A percentile compares a stretch with the other conserved stretches of the same genome.
These are phyloP conservation scores for Cheilosia vernalis DNA, from an alignment of 2,888 invertebrate genomes.

Conservation along the genomic window DNA sequence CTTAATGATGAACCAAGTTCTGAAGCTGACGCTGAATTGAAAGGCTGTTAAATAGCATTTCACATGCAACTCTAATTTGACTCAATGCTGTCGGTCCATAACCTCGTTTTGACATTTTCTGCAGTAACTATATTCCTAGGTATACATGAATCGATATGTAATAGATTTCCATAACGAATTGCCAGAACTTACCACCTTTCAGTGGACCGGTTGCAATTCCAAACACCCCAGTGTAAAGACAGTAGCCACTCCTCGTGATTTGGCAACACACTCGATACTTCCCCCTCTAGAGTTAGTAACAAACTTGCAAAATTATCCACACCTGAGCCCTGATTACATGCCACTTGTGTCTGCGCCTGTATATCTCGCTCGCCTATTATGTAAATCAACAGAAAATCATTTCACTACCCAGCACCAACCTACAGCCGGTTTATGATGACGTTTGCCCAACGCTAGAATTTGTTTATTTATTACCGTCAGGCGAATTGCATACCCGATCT, in stretches of 20 bases:
- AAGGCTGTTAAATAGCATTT: too few relatives aligned
- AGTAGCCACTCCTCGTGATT: neutral
- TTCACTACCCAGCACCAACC: conserved; percentile 19
- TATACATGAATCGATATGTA: too few relatives aligned
- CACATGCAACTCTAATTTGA: too few relatives aligned
- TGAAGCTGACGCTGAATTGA: too few relatives aligned
- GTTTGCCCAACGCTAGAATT: conserved; percentile 26
- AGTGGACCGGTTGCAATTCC: neutral
- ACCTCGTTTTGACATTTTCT: too few relatives aligned
- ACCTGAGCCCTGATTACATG: conserved; percentile 24
- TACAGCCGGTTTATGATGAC: conserved; percentile 8
- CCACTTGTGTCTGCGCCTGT: conserved; percentile 3
- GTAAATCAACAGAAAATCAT: conserved; percentile 36
- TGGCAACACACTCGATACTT: neutral
- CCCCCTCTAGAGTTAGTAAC: neutral
- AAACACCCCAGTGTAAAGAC: neutral
- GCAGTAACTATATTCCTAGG: too few relatives aligned
- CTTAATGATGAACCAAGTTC: too few relatives aligned
- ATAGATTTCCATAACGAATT: neutral
- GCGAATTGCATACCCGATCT: conserved; percentile 9
- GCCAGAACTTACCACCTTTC: neutral
- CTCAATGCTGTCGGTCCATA: too few relatives aligned
- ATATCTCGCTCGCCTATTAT: conserved; percentile 22
- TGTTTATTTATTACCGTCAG: conserved; percentile 35
- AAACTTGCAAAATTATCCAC: conserved; percentile 23